Evolutionary conservation across 2,797 vertebrate species (phyloP).

Genomic region (Lemur catta): DNA sequence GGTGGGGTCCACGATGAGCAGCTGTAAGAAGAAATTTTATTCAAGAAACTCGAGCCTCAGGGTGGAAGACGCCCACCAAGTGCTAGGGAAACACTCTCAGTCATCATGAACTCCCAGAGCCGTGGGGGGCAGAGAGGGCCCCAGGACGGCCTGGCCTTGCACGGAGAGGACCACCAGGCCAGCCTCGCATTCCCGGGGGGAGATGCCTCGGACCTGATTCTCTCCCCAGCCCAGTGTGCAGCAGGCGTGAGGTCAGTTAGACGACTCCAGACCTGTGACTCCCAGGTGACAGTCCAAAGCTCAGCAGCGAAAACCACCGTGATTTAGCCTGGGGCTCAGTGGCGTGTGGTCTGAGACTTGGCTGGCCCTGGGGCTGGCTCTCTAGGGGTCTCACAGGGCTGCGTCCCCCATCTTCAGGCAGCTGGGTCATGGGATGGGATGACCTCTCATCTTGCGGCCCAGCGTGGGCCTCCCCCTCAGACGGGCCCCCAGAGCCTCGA

Average conservation of each 20-base stretch:
- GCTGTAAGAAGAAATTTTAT: not conserved
- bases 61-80: not conserved
- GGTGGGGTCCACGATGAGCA: not conserved
- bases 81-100: not conserved
- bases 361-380: accelerated
- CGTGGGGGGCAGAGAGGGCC: not conserved
- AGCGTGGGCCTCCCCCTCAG: accelerated
- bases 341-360: not conserved
- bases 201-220: not conserved
- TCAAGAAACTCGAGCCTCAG: not conserved
- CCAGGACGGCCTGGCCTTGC: not conserved
- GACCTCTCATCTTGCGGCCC: not conserved
- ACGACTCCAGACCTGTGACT: not conserved
- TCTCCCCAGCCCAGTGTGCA: not conserved
- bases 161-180: not conserved
- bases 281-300: not conserved
- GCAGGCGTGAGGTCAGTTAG: not conserved
- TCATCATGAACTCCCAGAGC: not conserved
- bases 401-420: not conserved
- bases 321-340: not conserved
- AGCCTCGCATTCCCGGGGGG: not conserved
- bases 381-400: accelerated
- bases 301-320: not conserved
- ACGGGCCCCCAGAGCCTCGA: not conserved
- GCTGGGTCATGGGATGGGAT: too few species aligned